Percentiles rank a stretch among this genome's conserved stretches.
Conservation (phyloP, 1,140 invertebrate species). For the Hirudo medicinalis region DNA sequence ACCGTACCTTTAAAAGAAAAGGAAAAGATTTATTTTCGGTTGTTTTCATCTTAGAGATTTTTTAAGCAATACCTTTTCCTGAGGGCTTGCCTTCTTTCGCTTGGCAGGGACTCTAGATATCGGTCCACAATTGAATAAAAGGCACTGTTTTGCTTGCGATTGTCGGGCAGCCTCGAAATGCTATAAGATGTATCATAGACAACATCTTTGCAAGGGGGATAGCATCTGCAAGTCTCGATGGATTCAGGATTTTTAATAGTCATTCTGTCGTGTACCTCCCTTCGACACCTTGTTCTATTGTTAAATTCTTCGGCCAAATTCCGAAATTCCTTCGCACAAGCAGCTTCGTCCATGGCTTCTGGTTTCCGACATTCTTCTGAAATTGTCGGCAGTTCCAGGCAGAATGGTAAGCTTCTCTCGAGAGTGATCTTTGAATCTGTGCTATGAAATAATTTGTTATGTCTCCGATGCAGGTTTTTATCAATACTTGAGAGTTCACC, state of each 20-base stretch:
- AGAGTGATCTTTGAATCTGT: no score
- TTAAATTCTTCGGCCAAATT: background rate
- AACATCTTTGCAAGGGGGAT: constrained; percentile 23
- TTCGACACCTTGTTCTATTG: constrained; percentile 15
- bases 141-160: constrained; percentile 16
- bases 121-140: constrained; percentile 19
- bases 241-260: constrained; percentile 21
- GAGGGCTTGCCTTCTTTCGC: background rate
- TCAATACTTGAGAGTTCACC: background rate
- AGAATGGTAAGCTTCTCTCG: background rate
- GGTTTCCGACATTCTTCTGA: background rate
- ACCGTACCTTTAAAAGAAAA: constrained; percentile 1
- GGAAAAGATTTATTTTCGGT: background rate
- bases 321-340: background rate
- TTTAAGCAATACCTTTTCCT: background rate
- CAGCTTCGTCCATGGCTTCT: background rate
- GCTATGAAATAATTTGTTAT: no score
- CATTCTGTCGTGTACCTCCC: constrained; percentile 22
- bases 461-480: background rate
- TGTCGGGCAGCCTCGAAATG: constrained; percentile 22
- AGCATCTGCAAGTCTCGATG: constrained; percentile 20
- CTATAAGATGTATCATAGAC: constrained; percentile 22
- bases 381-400: background rate
- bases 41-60: background rate
- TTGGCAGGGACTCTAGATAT: constrained; percentile 10